Percentiles rank a stretch among this genome's conserved stretches.
Evolutionary conservation across 2,113 vertebrate genomes (phyloP).

Genomic region (Campylomormyrus tamandua): DNA sequence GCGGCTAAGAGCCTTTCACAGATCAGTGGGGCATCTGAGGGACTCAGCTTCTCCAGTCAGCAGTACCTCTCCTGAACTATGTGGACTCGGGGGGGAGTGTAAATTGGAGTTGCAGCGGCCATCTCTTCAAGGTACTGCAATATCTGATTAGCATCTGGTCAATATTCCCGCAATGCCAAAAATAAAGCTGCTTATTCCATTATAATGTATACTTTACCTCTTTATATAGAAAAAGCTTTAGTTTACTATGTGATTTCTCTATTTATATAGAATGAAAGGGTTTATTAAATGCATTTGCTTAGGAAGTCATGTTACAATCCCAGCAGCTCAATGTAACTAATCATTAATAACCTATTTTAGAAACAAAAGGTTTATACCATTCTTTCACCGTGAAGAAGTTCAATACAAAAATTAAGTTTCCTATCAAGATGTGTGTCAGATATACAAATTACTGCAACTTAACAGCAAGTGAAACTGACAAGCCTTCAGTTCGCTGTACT

Average conservation of each 20-base stretch:
- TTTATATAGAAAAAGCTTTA: not conserved
- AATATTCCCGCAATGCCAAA: not conserved
- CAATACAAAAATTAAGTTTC: not conserved
- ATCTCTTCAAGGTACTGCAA: not conserved
- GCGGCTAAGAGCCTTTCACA: not conserved
- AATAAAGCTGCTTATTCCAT: not conserved
- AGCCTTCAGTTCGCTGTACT: not conserved
- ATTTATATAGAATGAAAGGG: not conserved
- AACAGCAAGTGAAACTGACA: not conserved
- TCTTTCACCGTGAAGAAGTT: not conserved
- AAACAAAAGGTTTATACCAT: not conserved
- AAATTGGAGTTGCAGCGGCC: not conserved
- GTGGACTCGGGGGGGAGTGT: not conserved
- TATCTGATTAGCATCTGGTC: not conserved
- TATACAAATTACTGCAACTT: not conserved
- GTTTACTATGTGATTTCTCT: not conserved
- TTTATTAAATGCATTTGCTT: not conserved
- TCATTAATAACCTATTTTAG: not conserved
- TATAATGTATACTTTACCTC: not conserved
- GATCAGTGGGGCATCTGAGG: not conserved
- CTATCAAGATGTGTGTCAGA: not conserved
- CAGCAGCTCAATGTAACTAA: not conserved
- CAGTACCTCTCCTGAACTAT: not conserved
- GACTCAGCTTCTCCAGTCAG: not conserved
- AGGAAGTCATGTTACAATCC: not conserved